Base-by-base conservation (phyloP, 2,113 vertebrate genomes). In the Urocolius indicus region DNA sequence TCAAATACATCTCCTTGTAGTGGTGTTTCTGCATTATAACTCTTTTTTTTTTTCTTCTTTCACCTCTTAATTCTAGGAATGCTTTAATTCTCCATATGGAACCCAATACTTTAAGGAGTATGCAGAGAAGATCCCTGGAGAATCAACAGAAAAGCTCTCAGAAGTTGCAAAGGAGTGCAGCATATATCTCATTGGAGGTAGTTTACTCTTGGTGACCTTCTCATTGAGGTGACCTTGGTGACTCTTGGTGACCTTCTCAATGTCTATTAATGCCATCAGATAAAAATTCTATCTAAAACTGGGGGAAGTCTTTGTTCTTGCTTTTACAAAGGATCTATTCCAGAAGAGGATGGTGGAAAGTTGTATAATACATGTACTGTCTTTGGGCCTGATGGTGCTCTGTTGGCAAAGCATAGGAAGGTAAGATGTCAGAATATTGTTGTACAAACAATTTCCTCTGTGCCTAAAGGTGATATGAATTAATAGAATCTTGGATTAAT, bases 71-170 rank as follows among this genome's bases (percentile, higher is more conserved):
- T 96, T 95, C 27, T 91, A 99, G 99, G 99, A 99, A 91, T 99
- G 99, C 88, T 99, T 99, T 98, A 99, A 99, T 96, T 99, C 98
- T 96, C 99, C 99, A 0, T 99, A 99, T 94, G 99, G 99, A 80
- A 98, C 98, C 4, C 94, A 97, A 4, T 99, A 98, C 95, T 99
- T 99, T 80, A 94, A 98, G 27, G 93, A 98, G 7, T 99, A 99
- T 61, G 99, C 99, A 2, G 99, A 99, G 97, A 98, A 97, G 96
- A 99, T 99, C 94, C 99, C 99, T 14, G 99, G 99, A 38, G 98
- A 99, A 89, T 98, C 99, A 4, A 99, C 98, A 14, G 97, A 98
- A 92, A 94, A 98, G 96, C 98, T 99, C 94, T 98, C 99, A 19
- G 98, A 99, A 96, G 93, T 98, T 45, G 99, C 99, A 17, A 99